These are phyloP conservation scores for Phymatocera aterrima DNA, from an alignment of 2,888 invertebrate genomes.

Conservation along the genomic window DNA sequence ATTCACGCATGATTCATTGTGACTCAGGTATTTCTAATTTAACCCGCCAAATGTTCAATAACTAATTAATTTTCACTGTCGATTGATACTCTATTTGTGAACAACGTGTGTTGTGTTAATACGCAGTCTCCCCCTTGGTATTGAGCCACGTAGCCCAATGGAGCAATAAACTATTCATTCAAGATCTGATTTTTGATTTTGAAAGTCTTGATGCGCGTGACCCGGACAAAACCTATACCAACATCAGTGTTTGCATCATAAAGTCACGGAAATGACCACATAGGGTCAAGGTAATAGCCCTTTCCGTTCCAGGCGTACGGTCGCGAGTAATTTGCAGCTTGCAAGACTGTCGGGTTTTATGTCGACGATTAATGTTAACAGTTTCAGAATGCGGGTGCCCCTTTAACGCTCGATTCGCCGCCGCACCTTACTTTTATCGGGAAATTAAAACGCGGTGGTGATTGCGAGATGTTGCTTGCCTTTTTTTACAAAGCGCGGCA, in stretches of 20 bases:
- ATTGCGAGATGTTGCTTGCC: slow-evolving; percentile 13
- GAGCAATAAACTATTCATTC: neutral
- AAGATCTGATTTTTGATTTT: neutral
- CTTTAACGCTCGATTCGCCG: slow-evolving; percentile 38
- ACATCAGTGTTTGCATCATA: neutral
- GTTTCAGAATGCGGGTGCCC: slow-evolving; percentile 43
- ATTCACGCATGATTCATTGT: too few relatives aligned
- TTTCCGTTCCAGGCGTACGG: slow-evolving; percentile 6
- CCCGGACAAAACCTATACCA: neutral
- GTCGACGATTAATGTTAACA: slow-evolving; percentile 46
- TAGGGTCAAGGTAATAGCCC: slow-evolving; percentile 13
- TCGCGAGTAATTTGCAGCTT: slow-evolving; percentile 42
- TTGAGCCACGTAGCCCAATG: neutral
- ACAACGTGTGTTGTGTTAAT: too few relatives aligned
- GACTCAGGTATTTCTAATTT: too few relatives aligned
- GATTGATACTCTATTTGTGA: too few relatives aligned
- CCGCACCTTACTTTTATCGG: slow-evolving; percentile 35
- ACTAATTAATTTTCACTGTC: too few relatives aligned
- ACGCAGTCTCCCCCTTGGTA: too few relatives aligned
- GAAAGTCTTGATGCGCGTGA: neutral
- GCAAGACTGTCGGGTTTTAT: slow-evolving; percentile 34
- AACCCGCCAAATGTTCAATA: too few relatives aligned
- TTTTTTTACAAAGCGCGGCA: neutral
- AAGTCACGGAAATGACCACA: neutral
- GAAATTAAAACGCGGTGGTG: slow-evolving; percentile 25